Conservation (phyloP, 2,797 vertebrate genomes). For the Alfaro cultratus region DNA sequence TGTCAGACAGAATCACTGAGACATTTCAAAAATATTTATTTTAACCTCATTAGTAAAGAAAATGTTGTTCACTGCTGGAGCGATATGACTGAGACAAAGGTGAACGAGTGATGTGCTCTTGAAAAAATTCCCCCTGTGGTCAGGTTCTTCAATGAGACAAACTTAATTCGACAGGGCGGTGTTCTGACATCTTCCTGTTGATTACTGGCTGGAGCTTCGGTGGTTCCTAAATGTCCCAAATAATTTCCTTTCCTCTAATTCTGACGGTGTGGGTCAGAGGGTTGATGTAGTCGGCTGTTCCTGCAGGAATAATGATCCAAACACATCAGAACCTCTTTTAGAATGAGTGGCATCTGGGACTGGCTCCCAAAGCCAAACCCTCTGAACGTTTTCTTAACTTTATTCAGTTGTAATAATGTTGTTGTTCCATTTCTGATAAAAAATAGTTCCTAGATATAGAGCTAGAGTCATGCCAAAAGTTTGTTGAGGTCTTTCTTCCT, state of each 20-base stretch:
- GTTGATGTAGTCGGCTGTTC: background rate
- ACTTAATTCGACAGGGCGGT: background rate
- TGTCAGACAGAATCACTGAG: background rate
- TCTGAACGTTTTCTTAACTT: background rate
- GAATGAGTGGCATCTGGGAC: background rate
- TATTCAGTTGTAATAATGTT: background rate
- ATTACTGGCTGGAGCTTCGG: background rate
- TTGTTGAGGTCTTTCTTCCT: background rate
- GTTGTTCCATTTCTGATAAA: background rate
- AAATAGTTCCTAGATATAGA: background rate
- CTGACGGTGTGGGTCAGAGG: background rate
- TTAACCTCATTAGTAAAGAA: background rate
- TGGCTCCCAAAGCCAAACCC: background rate
- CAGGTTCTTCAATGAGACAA: background rate
- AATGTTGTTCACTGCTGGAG: background rate
- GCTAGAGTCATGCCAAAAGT: background rate
- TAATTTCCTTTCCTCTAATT: background rate
- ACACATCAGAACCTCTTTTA: background rate
- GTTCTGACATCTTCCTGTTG: background rate
- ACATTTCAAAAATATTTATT: background rate
- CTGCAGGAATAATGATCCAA: background rate
- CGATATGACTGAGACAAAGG: no score
- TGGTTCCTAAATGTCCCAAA: background rate
- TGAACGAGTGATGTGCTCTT: background rate
- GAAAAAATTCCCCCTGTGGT: background rate